Evolutionary conservation across 2,797 vertebrate genomes (phyloP).

Genomic region (Psittacula echo): DNA sequence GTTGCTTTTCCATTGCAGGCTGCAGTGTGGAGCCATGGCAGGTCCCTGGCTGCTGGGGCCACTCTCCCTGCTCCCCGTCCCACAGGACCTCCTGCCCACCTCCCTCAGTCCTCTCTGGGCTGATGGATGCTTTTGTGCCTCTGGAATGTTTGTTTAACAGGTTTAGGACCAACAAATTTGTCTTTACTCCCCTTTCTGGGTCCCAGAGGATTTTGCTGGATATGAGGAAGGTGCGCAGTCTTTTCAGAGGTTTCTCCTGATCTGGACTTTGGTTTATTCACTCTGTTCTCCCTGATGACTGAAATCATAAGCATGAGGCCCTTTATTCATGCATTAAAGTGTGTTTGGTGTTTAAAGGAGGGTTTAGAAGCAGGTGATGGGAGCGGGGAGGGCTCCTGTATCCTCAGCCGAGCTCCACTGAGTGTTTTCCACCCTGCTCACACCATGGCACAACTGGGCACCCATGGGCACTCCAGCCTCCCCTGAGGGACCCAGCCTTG

Average conservation of each 20-base stretch:
- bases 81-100: fast-evolving
- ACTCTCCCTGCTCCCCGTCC: background rate
- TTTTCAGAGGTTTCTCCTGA: background rate
- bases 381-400: background rate
- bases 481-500: background rate
- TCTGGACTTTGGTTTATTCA: background rate
- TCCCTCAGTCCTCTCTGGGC: background rate
- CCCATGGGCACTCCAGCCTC: background rate
- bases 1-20: background rate
- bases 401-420: background rate
- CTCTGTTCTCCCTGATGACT: background rate
- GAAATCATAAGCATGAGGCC: fast-evolving
- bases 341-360: background rate
- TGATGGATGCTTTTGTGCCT: background rate
- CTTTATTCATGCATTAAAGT: background rate
- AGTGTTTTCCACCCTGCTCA: background rate
- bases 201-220: background rate
- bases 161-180: background rate
- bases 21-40: fast-evolving
- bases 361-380: background rate
- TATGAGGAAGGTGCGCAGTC: background rate
- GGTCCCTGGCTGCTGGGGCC: background rate
- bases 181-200: background rate
- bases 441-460: background rate
- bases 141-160: background rate